Evolutionary conservation across 2,797 vertebrate species (phyloP).

Genomic region (Sternotherus odoratus): DNA sequence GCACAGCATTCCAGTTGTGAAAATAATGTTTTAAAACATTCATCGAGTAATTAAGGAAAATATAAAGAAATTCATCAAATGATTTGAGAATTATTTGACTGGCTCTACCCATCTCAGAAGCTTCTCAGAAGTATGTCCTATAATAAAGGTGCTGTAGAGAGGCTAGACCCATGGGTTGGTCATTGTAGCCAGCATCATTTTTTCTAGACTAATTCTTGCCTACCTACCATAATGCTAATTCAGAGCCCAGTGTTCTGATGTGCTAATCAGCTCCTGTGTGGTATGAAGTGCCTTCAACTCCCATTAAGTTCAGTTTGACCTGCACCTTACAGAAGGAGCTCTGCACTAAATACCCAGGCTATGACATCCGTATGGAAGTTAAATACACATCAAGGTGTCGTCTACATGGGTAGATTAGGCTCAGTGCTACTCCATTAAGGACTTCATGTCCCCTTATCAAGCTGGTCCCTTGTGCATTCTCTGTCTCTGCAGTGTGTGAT

Average conservation of each 20-base stretch:
- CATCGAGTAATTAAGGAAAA: not conserved
- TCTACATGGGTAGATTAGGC: rapidly evolving
- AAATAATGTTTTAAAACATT: not conserved
- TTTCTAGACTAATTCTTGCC: not conserved
- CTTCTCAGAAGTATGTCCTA: not conserved
- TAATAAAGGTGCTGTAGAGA: not conserved
- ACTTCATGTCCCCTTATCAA: not conserved
- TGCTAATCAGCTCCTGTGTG: not conserved
- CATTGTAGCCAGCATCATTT: rapidly evolving
- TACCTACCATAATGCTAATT: not conserved
- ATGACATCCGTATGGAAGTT: not conserved
- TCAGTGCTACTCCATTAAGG: not conserved
- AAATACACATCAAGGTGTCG: rapidly evolving
- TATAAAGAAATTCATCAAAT: not conserved
- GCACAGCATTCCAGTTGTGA: not conserved
- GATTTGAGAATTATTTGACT: not conserved
- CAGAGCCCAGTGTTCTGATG: not conserved
- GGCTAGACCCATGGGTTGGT: rapidly evolving
- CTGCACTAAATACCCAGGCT: not conserved
- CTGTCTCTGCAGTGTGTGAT: not conserved
- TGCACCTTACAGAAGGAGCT: not conserved
- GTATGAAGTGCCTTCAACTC: not conserved
- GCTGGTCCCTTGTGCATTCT: not conserved
- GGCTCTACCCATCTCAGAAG: not conserved
- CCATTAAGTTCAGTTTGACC: rapidly evolving